These are phyloP conservation scores for Sphaeridia pumilis DNA, from an alignment of 2,888 invertebrate genomes.

Conservation along the genomic window DNA sequence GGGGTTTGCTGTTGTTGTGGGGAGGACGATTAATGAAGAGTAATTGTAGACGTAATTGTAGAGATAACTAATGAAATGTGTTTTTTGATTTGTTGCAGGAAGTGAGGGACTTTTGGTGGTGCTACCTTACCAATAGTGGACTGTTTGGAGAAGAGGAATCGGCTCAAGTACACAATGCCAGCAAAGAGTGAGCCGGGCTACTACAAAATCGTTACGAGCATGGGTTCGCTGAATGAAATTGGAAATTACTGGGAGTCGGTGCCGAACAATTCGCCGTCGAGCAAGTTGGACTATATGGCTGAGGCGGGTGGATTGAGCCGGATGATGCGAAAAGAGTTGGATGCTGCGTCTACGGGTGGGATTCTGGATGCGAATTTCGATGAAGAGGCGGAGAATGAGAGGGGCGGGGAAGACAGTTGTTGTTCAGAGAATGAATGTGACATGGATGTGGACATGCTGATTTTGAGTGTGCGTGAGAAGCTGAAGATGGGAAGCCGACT, in stretches of 20 bases:
- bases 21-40: too few species aligned
- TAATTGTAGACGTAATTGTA: too few species aligned
- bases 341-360: too few species aligned
- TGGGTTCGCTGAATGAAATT: background rate
- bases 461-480: conserved; percentile 32
- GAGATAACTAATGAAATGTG: too few species aligned
- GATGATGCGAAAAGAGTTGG: background rate
- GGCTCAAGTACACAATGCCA: conserved; percentile 1
- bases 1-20: too few species aligned
- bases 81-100: too few species aligned
- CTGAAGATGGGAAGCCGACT: conserved; percentile 26
- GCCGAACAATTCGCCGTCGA: background rate
- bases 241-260: conserved; percentile 1
- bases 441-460: conserved; percentile 29
- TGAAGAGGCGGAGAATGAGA: conserved; percentile 18
- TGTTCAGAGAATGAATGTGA: conserved; percentile 23
- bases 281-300: background rate
- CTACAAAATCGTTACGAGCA: background rate
- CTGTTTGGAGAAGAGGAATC: too few species aligned
- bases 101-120: too few species aligned
- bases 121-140: too few species aligned
- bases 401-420: conserved; percentile 24
- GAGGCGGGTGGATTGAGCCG: background rate
- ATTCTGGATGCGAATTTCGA: background rate
- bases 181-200: background rate